Evolutionary conservation across 2,113 vertebrate species (phyloP).

Genomic region (Struthidea cinerea): DNA sequence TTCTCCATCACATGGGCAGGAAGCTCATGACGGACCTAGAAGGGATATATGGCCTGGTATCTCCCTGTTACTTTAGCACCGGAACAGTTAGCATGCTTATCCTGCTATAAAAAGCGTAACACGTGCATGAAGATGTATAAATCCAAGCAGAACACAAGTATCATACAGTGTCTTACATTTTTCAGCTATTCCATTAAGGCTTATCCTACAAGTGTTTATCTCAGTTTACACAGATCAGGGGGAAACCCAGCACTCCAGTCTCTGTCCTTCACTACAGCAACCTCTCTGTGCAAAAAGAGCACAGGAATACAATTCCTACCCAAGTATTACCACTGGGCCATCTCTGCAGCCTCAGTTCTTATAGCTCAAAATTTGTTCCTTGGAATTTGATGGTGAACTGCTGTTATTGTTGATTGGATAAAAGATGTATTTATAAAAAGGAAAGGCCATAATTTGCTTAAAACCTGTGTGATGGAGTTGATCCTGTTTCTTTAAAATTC

Average conservation of each 20-base stretch:
- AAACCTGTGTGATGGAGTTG: neutral
- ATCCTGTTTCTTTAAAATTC: neutral
- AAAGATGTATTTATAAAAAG: neutral
- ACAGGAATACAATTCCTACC: neutral
- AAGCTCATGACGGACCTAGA: neutral
- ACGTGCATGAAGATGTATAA: neutral
- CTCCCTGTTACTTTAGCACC: neutral
- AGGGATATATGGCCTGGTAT: neutral
- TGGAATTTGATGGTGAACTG: neutral
- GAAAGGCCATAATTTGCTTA: neutral
- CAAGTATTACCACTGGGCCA: neutral
- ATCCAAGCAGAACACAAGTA: neutral
- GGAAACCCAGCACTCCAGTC: neutral
- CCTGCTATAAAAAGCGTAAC: neutral
- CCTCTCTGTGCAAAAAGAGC: neutral
- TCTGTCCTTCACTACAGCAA: neutral
- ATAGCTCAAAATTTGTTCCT: neutral
- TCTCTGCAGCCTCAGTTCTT: neutral
- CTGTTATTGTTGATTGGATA: neutral
- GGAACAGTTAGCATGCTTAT: neutral
- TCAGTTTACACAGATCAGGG: neutral
- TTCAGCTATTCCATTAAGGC: neutral
- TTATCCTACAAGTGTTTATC: neutral
- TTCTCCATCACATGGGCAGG: neutral
- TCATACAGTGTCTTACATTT: neutral